Conservation (phyloP, 2,888 invertebrate genomes). For the Micropterix aruncella region DNA sequence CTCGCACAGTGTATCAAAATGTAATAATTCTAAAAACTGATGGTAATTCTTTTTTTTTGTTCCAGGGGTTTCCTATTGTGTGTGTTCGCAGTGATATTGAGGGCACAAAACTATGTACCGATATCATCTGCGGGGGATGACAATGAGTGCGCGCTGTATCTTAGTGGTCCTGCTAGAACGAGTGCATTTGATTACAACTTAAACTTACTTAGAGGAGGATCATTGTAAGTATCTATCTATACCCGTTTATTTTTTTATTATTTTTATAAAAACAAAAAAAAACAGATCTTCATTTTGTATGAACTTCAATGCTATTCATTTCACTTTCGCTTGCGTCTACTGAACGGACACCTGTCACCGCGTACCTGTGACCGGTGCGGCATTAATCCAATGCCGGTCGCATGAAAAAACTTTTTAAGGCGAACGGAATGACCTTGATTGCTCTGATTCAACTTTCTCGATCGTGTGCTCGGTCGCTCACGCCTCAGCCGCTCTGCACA, state of each 20-base stretch:
- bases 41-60: background rate
- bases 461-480: background rate
- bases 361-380: background rate
- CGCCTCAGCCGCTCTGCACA: too few relatives aligned
- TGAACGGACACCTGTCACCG: background rate
- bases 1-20: too few relatives aligned
- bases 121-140: conserved; percentile 23
- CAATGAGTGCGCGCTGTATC: conserved; percentile 62
- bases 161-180: conserved; percentile 64
- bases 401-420: background rate
- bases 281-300: background rate
- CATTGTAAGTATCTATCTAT: conserved; percentile 47
- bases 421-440: background rate
- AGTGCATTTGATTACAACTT: conserved; percentile 75
- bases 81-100: conserved; percentile 13
- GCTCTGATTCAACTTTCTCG: background rate
- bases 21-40: too few relatives aligned
- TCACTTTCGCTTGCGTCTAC: background rate
- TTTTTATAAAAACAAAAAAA: background rate
- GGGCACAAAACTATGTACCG: conserved; percentile 19
- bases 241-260: background rate
- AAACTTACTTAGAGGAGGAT: conserved; percentile 69
- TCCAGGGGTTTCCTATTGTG: background rate
- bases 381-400: background rate
- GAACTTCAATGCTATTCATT: background rate